Evolutionary conservation across 2,888 invertebrate species (phyloP).

Genomic region (Limnephilus marmoratus): DNA sequence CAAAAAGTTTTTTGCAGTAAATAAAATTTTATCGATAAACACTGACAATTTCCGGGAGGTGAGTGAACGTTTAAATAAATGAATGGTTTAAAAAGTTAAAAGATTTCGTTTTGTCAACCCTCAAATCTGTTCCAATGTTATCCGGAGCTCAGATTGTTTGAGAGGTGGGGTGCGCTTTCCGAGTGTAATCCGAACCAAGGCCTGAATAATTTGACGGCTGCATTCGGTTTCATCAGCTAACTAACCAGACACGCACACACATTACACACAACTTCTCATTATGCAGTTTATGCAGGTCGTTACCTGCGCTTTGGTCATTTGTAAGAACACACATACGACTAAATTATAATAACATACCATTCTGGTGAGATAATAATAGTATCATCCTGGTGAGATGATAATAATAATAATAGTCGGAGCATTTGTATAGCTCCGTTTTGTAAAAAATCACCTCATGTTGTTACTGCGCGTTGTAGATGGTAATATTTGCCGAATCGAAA

Average conservation of each 20-base stretch:
- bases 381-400: too few species aligned
- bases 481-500: too few species aligned
- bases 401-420: too few species aligned
- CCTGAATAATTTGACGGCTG: constrained; percentile 64
- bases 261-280: not conserved
- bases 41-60: too few species aligned
- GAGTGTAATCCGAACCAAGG: constrained; percentile 59
- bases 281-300: constrained; percentile 22
- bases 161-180: constrained; percentile 34
- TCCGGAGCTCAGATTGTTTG: constrained; percentile 17
- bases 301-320: not conserved
- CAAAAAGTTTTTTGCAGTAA: too few species aligned
- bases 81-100: too few species aligned
- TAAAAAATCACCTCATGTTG: too few species aligned
- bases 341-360: not conserved
- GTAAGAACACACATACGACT: not conserved
- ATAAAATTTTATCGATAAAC: too few species aligned
- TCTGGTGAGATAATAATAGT: too few species aligned
- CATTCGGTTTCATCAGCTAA: constrained; percentile 49
- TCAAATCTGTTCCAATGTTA: not conserved
- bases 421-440: too few species aligned
- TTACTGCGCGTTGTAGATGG: too few species aligned
- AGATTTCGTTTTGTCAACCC: not conserved
- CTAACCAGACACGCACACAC: constrained; percentile 47
- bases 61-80: too few species aligned